These are phyloP conservation scores for Lycocerus yunnanus DNA, from an alignment of 2,888 invertebrate genomes.

Conservation along the genomic window DNA sequence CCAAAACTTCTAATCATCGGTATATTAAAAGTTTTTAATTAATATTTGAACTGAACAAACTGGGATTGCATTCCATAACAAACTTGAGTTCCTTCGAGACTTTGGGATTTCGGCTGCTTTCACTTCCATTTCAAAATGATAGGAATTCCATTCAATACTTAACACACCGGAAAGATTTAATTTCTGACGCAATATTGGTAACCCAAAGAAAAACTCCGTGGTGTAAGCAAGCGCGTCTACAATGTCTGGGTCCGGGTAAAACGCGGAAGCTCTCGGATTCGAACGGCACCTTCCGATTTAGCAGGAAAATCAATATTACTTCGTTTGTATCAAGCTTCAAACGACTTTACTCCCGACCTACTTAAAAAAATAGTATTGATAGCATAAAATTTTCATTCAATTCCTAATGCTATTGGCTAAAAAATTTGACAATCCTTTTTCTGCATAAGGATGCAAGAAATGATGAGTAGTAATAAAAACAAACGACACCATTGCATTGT, in stretches of 20 bases:
- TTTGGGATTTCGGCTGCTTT: not conserved
- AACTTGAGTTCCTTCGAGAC: not conserved
- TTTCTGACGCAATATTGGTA: conserved; percentile 8
- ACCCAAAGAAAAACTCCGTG: conserved; percentile 19
- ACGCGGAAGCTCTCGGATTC: conserved; percentile 34
- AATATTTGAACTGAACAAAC: too few species aligned
- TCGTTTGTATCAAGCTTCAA: conserved; percentile 17
- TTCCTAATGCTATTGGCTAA: not conserved
- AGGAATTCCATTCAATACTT: not conserved
- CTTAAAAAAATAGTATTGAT: conserved; percentile 33
- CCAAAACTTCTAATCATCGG: too few species aligned
- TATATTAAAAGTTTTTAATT: too few species aligned
- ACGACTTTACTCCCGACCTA: conserved; percentile 25
- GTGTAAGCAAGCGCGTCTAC: conserved; percentile 41
- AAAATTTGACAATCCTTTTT: not conserved
- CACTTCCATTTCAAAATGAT: not conserved
- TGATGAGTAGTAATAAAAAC: too few species aligned
- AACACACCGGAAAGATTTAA: not conserved
- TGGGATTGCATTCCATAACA: not conserved
- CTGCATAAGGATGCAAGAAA: too few species aligned
- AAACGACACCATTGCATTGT: not conserved
- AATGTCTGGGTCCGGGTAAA: conserved; percentile 50
- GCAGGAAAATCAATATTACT: conserved; percentile 19
- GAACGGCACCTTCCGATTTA: conserved; percentile 26
- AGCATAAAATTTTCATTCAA: not conserved